Conservation (phyloP, 2,888 invertebrate genomes). For the Opisthograptis luteolata region DNA sequence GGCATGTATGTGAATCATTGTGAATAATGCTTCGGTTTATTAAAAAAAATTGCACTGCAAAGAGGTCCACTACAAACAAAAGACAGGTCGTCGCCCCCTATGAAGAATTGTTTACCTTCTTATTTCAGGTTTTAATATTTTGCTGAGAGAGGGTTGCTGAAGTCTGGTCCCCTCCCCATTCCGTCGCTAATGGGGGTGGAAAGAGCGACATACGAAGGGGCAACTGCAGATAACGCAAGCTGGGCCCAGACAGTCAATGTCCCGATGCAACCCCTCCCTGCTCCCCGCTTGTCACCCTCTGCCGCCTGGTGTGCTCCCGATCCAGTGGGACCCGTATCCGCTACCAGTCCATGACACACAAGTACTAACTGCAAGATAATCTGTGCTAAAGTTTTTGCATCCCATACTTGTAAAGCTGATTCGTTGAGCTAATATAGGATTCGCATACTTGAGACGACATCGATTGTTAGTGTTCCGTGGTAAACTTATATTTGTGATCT, state of each 20-base stretch:
- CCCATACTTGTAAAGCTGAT: slow-evolving; percentile 46
- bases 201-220: slow-evolving; percentile 82
- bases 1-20: no score
- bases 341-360: slow-evolving; percentile 37
- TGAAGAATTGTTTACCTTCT: slow-evolving; percentile 61
- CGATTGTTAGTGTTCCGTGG: slow-evolving; percentile 14
- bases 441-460: slow-evolving; percentile 72
- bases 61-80: no score
- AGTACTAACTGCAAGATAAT: background rate
- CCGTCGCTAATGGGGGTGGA: slow-evolving; percentile 56
- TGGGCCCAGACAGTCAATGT: slow-evolving; percentile 82
- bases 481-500: no score
- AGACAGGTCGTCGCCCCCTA: slow-evolving; percentile 41
- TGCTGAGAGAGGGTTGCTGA: slow-evolving; percentile 67
- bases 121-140: slow-evolving; percentile 72
- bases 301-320: slow-evolving; percentile 33
- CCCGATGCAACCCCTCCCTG: slow-evolving; percentile 68
- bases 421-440: slow-evolving; percentile 70
- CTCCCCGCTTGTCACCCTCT: slow-evolving; percentile 37
- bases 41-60: no score
- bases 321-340: slow-evolving; percentile 75
- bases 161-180: slow-evolving; percentile 56
- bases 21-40: no score
- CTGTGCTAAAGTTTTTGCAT: slow-evolving; percentile 4
- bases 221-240: slow-evolving; percentile 82